Base-by-base conservation (phyloP, 1,140 invertebrate species). In the Asobara japonica region DNA sequence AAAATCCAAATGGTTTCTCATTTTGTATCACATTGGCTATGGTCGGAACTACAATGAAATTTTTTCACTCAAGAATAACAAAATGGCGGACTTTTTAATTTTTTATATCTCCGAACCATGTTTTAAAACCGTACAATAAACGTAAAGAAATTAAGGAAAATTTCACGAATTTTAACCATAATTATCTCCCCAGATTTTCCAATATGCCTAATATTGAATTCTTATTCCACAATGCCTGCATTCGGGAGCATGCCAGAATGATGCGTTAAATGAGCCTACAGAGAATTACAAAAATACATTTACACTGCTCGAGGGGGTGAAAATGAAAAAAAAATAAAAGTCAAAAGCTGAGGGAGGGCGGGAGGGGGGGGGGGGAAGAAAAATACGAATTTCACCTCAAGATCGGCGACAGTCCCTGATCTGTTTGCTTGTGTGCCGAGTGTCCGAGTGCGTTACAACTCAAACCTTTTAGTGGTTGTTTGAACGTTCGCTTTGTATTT, bases 381-480 rank as follows among this genome's bases (percentile, higher is more conserved):
- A 31, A 62, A 16, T 29, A 30, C n/a, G 25, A 27, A 29, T 30
- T 62, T 30, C 25, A 30, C 25, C 60, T 31, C 10, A 30, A 29
- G 60, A 62, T 31, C 60, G 60, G 60, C 60, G 60, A 62, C 60
- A 62, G 60, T 62, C 60, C 60, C 60, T 62, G 60, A 82, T 80
- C 80, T 85, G 82, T 86, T 84, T 86, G 79, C 81, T 71, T 73
- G 79, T 78, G 73, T 78, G 82, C 76, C 76, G 78, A 81, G 83
- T 78, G 76, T 80, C 80, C 81, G 78, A 82, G 78, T 82, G 82
- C 82, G 79, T 84, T 84, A 86, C 84, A 86, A 84, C 84, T 86
- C 82, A 85, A 86, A 86, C 83, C 84, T 86, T 86, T 86, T 86
- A 86, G 83, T 76, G 78, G 77, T 77, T 85, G 83, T 86, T 86